Base-by-base conservation (phyloP, 2,113 vertebrate species). In the Bubalus kerabau region DNA sequence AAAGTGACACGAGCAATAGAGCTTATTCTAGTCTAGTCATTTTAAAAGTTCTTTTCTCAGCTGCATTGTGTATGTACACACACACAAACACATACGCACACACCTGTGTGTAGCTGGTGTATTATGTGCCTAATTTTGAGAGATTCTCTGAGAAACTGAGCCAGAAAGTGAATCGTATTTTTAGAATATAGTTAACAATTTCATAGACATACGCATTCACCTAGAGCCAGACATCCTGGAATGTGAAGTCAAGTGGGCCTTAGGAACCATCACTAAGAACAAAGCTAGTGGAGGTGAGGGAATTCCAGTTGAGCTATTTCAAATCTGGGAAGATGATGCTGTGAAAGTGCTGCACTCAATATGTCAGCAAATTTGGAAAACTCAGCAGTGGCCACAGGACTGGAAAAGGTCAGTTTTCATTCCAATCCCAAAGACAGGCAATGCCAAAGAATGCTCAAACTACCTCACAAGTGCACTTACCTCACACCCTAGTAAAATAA, bases 121-220 rank as follows among this genome's bases (percentile, higher is more conserved):
- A 80, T 95, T 92, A 85, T 97, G 24, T 97, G 62, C 24, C 91
- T 97, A 96, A 94, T 97, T 98, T 97, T 96, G 90, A 87, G 91
- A 92, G 85, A 97, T 62, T 96, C 97, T 96, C 78, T 6, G 96
- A 91, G 78, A 91, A 92, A 86, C 91, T 97, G 43, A 94, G 90
- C 59, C 62, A 91, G 95, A 93, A 90, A 78, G 92, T 14, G 0
- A 95, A 95, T 95, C 46, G 15, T 91, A 83, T 84, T 98, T 98
- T 97, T 96, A 98, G 95, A 95, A 96, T 97, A 87, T 85, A 93
- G 50, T 67, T 80, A 95, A 92, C 52, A 43, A 43, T 91, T 50
- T 85, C 82, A 64, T 7, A 88, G 40, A 56, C 17, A 90, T 36
- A 67, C 32, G 36, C n/a, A 11, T 32, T 67, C 64, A 36, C 17